Evolutionary conservation across 2,888 invertebrate genomes (phyloP), one percentile per base, ranked within the genome.

Genomic region (Eupithecia abbreviata): DNA sequence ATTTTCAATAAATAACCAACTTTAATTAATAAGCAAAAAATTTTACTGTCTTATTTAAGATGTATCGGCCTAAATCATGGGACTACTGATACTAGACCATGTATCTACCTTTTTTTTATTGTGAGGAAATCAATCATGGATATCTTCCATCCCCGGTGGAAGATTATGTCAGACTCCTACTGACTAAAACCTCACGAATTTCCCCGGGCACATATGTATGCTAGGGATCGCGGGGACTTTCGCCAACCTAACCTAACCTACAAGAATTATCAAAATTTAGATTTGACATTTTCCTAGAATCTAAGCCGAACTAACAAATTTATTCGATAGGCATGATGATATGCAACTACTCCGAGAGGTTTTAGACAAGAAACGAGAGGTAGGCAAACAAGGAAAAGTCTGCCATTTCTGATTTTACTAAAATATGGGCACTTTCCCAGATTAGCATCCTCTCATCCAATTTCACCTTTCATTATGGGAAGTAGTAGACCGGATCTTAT

Each of bases 391-490:
- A 75, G 71, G 73, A 76, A 77, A 74, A 47, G 47, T 74, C 66
- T 73, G 67, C 70, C 69, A 58, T 72, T 69, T 45, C 68, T 77
- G 77, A 78, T 76, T 81, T 78, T 41, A 77, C 74, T 75, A 69
- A 76, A 76, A 66, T 70, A 77, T 74, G 77, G 76, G 77, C 80
- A 81, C 81, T 82, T 74, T 77, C 75, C 43, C n/a, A 78, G 78
- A 82, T 82, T 79, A 82, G 75, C 80, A 80, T 82, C 71, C 75
- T 77, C 73, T 80, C 76, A 72, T 80, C 78, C 82, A 73, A 80
- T 80, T 78, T 80, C 77, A 82, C 82, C 82, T 82, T 82, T 81
- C 75, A 81, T 81, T 82, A 79, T 71, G 78, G 77, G 71, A 77
- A 82, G 82, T 82, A 81, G 81, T 80, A 77, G 79, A 79, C 78